Evolutionary conservation across 2,888 invertebrate species (phyloP).

Genomic region (Gastracanthus pulcherrimus): DNA sequence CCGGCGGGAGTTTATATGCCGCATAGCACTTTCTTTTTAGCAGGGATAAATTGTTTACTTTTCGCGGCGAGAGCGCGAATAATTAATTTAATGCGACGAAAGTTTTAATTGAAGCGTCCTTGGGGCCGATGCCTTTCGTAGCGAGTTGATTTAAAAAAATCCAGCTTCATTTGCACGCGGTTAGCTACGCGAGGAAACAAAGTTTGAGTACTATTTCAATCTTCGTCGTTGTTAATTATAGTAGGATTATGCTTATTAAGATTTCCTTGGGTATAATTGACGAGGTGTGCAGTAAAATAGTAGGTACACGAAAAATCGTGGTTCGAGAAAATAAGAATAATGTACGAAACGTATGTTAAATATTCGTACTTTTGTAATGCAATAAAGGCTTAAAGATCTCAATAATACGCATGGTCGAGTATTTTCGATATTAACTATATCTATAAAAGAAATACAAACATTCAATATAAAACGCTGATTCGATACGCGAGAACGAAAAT

Average conservation of each 20-base stretch:
- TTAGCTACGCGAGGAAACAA: neutral
- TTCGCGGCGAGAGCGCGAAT: conserved; percentile 14
- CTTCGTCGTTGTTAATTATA: neutral
- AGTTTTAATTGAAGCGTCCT: conserved; percentile 40
- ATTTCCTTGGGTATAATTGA: neutral
- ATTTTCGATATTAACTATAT: too few species aligned
- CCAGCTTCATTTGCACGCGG: neutral
- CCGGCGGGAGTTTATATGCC: neutral
- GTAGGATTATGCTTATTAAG: neutral
- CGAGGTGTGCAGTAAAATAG: too few species aligned
- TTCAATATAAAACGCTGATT: too few species aligned
- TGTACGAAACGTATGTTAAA: too few species aligned
- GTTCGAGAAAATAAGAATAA: too few species aligned
- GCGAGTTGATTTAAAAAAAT: neutral
- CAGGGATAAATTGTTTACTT: conserved; percentile 26
- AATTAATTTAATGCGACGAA: conserved; percentile 42
- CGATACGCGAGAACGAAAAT: too few species aligned
- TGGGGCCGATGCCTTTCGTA: neutral
- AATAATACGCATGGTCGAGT: too few species aligned
- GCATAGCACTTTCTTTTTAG: neutral
- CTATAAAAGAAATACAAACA: too few species aligned
- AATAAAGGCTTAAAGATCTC: too few species aligned
- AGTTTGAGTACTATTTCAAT: neutral
- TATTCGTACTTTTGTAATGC: too few species aligned
- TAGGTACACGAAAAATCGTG: too few species aligned